Conservation (phyloP, 2,113 vertebrate genomes). For the Sceloporus undulatus region DNA sequence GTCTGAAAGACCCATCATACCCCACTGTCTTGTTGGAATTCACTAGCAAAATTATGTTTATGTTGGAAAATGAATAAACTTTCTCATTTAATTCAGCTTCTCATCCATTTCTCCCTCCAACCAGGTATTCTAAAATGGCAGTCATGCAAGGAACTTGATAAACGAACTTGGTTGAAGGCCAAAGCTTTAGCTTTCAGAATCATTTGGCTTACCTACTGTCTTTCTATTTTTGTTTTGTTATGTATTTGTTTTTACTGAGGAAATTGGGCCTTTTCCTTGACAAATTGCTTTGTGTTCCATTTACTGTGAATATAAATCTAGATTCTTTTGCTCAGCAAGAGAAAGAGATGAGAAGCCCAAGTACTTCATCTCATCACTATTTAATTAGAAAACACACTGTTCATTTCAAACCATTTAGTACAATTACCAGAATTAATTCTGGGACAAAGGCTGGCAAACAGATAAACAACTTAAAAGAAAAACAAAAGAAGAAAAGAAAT, state of each 20-base stretch:
- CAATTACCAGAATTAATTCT: constrained; percentile 32
- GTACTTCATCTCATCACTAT: constrained; percentile 15
- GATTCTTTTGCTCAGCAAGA: constrained; percentile 26
- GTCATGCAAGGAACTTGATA: background rate
- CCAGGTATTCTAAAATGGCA: background rate
- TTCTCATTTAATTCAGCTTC: background rate
- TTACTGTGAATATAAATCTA: background rate
- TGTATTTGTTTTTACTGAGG: background rate
- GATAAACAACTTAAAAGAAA: constrained; percentile 19
- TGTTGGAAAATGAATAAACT: too few species aligned
- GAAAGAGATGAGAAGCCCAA: background rate
- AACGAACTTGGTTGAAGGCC: background rate
- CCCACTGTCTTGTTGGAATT: background rate
- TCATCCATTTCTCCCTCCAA: background rate
- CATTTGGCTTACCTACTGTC: background rate
- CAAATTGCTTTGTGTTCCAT: background rate
- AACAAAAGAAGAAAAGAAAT: background rate
- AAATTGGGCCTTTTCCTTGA: background rate
- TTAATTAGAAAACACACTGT: constrained; percentile 31
- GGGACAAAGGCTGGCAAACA: constrained; percentile 23
- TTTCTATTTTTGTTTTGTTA: background rate
- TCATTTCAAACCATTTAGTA: constrained; percentile 30
- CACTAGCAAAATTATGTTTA: background rate
- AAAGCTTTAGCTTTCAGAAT: background rate
- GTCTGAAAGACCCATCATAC: background rate